Conservation (phyloP, 1,140 invertebrate genomes). For the Procambarus clarkii region DNA sequence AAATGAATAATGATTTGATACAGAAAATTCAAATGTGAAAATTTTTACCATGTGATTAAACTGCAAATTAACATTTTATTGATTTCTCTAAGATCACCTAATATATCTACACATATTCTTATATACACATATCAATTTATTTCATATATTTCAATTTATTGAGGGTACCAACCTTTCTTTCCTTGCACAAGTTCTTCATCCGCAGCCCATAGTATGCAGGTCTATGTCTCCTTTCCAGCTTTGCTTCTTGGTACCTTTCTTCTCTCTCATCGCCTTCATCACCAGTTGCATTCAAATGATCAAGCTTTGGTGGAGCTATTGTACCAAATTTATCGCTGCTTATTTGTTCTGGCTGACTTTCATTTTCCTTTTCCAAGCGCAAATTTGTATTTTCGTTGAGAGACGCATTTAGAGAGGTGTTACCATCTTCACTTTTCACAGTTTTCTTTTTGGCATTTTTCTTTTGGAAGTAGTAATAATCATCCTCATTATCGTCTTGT, state of each 20-base stretch:
- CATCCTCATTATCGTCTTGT: constrained; percentile 23
- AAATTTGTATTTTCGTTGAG: not conserved
- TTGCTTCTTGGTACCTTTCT: constrained; percentile 13
- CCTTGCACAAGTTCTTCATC: constrained; percentile 52
- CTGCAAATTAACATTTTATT: too few species aligned
- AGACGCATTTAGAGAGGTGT: not conserved
- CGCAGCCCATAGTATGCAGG: constrained; percentile 39
- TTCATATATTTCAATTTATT: too few species aligned
- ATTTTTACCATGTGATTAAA: too few species aligned
- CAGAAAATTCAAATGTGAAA: too few species aligned
- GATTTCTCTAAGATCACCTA: too few species aligned
- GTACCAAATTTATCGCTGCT: not conserved
- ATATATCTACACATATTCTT: too few species aligned
- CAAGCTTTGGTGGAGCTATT: not conserved
- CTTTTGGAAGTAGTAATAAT: constrained; percentile 3
- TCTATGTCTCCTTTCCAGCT: constrained; percentile 25
- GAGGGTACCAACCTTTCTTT: constrained; percentile 43
- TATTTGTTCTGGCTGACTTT: not conserved
- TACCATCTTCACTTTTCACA: not conserved
- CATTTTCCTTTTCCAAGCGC: not conserved
- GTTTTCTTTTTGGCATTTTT: not conserved
- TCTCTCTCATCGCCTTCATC: constrained; percentile 39
- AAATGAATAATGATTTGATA: too few species aligned
- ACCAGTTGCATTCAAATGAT: constrained; percentile 8
- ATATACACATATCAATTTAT: too few species aligned